A percentile compares a stretch with the other conserved stretches of the same genome.
Evolutionary conservation across 2,113 vertebrate species (phyloP).

Genomic region (Ailuropoda melanoleuca): DNA sequence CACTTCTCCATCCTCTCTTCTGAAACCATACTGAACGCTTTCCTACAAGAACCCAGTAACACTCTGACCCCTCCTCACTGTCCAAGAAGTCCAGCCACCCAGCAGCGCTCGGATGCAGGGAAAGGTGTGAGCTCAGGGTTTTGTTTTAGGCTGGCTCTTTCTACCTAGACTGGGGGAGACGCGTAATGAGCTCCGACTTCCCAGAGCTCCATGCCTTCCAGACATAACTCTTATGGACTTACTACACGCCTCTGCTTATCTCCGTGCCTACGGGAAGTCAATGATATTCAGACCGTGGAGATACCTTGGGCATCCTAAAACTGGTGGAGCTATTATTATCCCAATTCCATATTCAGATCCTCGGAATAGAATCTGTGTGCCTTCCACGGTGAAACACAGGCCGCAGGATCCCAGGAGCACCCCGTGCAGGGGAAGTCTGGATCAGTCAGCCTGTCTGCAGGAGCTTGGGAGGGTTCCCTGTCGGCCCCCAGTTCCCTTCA

Average conservation of each 20-base stretch:
- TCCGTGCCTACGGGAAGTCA: fast-evolving
- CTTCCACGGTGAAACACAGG: background rate
- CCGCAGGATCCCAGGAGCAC: fast-evolving
- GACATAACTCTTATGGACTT: too few relatives aligned
- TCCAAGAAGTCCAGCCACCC: fast-evolving
- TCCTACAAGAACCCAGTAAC: fast-evolving
- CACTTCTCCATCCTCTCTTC: fast-evolving
- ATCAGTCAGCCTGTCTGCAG: fast-evolving
- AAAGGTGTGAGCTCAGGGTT: fast-evolving
- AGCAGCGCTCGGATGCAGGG: too few relatives aligned
- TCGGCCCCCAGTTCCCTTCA: background rate
- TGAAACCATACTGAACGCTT: fast-evolving
- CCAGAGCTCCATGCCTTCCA: fast-evolving
- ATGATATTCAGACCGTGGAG: fast-evolving
- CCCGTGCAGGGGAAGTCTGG: fast-evolving
- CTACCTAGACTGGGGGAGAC: background rate
- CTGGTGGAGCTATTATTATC: fast-evolving
- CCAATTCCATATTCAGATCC: fast-evolving
- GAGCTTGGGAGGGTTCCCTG: fast-evolving
- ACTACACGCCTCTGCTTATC: fast-evolving
- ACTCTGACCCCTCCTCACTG: fast-evolving
- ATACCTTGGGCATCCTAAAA: fast-evolving
- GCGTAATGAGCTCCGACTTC: too few relatives aligned
- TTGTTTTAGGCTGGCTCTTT: background rate
- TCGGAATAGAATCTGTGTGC: fast-evolving